phyloP scores from a whole-genome alignment of 1,140 invertebrate species.

The Trypoxylus dichotomus region DNA sequence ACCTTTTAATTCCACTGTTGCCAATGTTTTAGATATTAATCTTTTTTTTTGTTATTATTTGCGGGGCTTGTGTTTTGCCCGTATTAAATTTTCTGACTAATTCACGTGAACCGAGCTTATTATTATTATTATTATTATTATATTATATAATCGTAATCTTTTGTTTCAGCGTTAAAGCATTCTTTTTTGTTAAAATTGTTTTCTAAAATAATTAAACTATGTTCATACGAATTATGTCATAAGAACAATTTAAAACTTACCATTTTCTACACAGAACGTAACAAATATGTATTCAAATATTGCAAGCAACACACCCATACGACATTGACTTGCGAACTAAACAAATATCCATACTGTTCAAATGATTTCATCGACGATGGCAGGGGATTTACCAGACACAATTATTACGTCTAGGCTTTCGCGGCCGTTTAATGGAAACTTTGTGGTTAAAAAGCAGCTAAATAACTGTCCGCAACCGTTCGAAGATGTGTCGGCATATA shows the following conservation, averaged over 20 bases:
- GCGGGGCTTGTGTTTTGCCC: too few species aligned
- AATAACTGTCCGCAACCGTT: neutral
- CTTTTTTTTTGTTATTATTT: too few species aligned
- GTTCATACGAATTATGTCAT: too few species aligned
- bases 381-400: neutral
- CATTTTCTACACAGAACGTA: neutral
- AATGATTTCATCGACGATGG: neutral
- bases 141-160: too few species aligned
- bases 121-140: too few species aligned
- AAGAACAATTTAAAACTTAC: neutral
- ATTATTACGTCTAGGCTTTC: neutral
- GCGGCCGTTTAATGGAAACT: neutral
- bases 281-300: neutral
- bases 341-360: neutral
- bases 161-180: too few species aligned
- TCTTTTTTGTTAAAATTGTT: too few species aligned
- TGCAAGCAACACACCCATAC: neutral
- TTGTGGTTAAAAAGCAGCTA: neutral
- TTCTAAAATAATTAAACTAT: too few species aligned
- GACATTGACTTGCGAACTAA: neutral
- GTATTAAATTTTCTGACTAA: too few species aligned
- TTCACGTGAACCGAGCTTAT: too few species aligned
- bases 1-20: too few species aligned
- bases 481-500: neutral
- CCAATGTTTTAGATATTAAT: too few species aligned